Evolutionary conservation across 2,113 vertebrate genomes (phyloP).

Genomic region (Pheucticus melanocephalus): DNA sequence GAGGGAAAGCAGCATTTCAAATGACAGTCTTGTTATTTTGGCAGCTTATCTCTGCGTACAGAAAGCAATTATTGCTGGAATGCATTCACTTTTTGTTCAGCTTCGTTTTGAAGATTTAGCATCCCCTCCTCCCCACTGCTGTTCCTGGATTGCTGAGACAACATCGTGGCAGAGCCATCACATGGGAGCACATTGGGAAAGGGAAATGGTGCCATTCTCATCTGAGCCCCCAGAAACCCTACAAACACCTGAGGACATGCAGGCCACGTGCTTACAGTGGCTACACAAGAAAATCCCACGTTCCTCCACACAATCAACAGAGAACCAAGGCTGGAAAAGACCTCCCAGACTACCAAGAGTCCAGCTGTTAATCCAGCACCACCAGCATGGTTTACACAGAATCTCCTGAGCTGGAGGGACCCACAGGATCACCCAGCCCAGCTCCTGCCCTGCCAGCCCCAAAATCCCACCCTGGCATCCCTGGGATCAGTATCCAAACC

Average conservation of each 20-base stretch:
- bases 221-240: not conserved
- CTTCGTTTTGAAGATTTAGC: not conserved
- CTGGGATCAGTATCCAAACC: not conserved
- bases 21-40: conserved; percentile 32
- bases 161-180: not conserved
- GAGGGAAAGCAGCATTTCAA: conserved; percentile 27
- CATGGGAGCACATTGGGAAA: not conserved
- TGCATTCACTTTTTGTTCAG: conserved; percentile 10
- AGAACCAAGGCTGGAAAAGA: not conserved
- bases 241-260: not conserved
- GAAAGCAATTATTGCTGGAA: conserved; percentile 59
- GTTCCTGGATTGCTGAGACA: not conserved
- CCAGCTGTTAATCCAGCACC: not conserved
- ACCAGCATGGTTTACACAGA: rapidly evolving
- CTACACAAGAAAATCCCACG: not conserved
- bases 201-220: not conserved
- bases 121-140: not conserved
- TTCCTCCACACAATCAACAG: not conserved
- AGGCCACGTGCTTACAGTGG: not conserved
- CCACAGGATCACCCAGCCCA: rapidly evolving
- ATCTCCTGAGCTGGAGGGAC: not conserved
- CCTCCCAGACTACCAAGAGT: not conserved
- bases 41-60: conserved; percentile 56
- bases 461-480: not conserved
- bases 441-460: rapidly evolving